Base-by-base conservation (phyloP, 2,113 vertebrate genomes). In the Chelonoidis abingdonii region DNA sequence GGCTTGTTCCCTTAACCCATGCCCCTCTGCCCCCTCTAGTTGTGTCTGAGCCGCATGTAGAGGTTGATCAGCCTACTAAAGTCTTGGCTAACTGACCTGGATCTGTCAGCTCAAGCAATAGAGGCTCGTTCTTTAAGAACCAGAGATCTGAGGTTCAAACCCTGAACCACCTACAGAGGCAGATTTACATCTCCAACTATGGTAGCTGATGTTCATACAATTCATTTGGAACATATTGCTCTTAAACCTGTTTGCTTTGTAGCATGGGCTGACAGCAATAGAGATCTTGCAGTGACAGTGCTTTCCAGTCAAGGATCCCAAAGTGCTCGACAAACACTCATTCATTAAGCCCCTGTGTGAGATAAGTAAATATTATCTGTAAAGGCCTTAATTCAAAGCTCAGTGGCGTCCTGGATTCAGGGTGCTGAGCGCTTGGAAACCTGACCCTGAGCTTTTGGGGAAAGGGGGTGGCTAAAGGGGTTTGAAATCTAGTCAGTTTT, bases 251-350 rank as follows among this genome's bases (percentile, higher is more conserved):
- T 95, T 80, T 49, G 52, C 90, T 80, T 47, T 38, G 17, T 52
- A 24, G n/a, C 44, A 3, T 1, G 53, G 38, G 5, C 92, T 3
- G 0, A 38, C 0, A 84, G 87, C 89, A 12, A 75, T 69, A 88
- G 87, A 56, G 11, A 2, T 69, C 92, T 25, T 3, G 38, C 81
- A 86, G 83, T 49, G 10, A 2, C 65, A 83, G 16, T 4, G 35
- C 84, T 93, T 21, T 59, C 86, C 10, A 0, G 4, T 29, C 56
- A 6, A 87, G 57, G 80, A 85, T 81, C 90, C 76, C 95, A 29
- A 93, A 96, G 94, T 92, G 93, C 94, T 95, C 92, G 59, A 87
- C 95, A 90, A 95, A 95, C 92, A 94, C 90, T 97, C 94, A 89
- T 88, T 97, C 87, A 92, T 97, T 97, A 97, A 97, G 94, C 89